phyloP scores from a whole-genome alignment of 2,113 vertebrate genomes.

The cattle (Bos taurus) region DNA sequence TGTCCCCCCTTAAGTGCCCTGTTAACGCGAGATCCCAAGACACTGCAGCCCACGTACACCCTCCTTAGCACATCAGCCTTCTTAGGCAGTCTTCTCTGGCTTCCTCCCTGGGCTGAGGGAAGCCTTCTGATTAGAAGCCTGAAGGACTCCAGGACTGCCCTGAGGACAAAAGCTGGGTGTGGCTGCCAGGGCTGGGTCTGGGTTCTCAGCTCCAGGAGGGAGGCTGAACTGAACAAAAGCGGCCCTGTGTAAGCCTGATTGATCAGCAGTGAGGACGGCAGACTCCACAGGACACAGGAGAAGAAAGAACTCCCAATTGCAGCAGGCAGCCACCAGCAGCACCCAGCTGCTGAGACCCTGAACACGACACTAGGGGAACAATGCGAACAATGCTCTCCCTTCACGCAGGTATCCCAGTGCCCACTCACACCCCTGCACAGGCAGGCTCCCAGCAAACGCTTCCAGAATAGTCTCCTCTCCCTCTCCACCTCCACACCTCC shows the following conservation, averaged over 20 bases:
- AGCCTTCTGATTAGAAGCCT: neutral
- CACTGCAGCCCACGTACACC: neutral
- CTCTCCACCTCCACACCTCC: neutral
- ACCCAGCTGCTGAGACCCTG: neutral
- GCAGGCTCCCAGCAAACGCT: neutral
- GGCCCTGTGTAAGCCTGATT: neutral
- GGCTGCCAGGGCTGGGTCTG: neutral
- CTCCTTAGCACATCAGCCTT: neutral
- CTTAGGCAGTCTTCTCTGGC: neutral
- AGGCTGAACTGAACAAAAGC: neutral
- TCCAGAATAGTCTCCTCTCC: neutral
- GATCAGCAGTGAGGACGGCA: neutral
- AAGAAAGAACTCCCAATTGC: neutral
- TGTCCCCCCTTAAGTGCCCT: neutral
- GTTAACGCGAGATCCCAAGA: neutral
- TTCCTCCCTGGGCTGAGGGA: neutral
- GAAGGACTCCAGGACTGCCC: neutral
- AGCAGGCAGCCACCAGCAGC: neutral
- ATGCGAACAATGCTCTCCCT: constrained; percentile 39
- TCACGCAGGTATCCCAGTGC: neutral
- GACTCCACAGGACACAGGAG: neutral
- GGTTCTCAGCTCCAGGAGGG: neutral
- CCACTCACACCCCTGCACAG: neutral
- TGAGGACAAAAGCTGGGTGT: neutral
- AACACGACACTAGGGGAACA: neutral